Evolutionary conservation across 2,113 vertebrate species (phyloP).

Genomic region (Callocephalon fimbriatum): DNA sequence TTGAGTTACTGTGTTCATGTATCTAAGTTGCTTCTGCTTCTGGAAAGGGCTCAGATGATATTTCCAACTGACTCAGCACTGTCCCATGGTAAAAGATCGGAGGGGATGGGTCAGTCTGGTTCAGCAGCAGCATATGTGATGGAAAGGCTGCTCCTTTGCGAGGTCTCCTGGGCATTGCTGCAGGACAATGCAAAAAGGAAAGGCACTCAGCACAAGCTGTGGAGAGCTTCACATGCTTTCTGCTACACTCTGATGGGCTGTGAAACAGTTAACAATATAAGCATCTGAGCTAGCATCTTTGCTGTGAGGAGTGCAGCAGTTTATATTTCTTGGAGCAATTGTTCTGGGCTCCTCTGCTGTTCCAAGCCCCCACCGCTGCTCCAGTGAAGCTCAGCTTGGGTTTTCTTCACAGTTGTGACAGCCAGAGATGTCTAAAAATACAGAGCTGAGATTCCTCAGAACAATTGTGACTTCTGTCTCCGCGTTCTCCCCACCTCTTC

Average conservation of each 20-base stretch:
- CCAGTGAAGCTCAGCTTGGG: slow-evolving; percentile 40
- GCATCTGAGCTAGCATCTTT: slow-evolving; percentile 40
- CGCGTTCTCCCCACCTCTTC: neutral
- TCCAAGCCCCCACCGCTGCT: slow-evolving; percentile 28
- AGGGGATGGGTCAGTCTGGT: neutral
- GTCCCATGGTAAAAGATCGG: neutral
- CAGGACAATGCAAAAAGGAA: neutral
- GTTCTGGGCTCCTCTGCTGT: slow-evolving; percentile 51
- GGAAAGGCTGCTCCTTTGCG: neutral
- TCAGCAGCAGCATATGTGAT: neutral
- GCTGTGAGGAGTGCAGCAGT: slow-evolving; percentile 27
- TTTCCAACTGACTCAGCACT: neutral
- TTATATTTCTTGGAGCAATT: slow-evolving; percentile 57
- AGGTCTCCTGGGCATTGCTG: neutral
- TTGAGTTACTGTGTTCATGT: neutral
- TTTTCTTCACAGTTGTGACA: slow-evolving; percentile 69
- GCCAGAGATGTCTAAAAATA: slow-evolving; percentile 51
- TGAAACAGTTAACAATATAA: slow-evolving; percentile 44
- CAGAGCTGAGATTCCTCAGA: slow-evolving; percentile 13
- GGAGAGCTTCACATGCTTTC: neutral
- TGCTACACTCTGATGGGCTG: neutral
- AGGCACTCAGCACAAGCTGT: neutral
- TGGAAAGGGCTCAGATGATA: neutral
- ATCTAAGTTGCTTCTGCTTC: neutral
- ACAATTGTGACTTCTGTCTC: slow-evolving; percentile 6